Conservation (phyloP, 2,888 invertebrate genomes). For the Drosophila sordidula region DNA sequence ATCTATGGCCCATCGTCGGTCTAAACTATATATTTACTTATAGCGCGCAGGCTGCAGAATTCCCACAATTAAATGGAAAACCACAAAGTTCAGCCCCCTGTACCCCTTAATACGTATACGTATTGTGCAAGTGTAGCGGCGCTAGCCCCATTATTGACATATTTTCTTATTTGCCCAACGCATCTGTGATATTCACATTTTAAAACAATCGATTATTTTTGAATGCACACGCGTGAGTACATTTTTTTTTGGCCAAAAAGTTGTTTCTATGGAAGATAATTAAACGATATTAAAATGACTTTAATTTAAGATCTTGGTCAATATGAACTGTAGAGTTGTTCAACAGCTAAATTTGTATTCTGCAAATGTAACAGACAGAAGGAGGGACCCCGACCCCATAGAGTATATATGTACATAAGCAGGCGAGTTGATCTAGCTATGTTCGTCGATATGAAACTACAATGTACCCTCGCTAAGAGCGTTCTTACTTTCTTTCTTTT, state of each 20-base stretch:
- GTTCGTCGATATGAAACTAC: too few relatives aligned
- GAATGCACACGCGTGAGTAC: constrained; percentile 3
- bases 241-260: neutral
- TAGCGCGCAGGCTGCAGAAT: constrained; percentile 49
- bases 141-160: constrained; percentile 17
- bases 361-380: too few relatives aligned
- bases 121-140: constrained; percentile 37
- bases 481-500: too few relatives aligned
- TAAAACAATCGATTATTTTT: constrained; percentile 60
- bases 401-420: too few relatives aligned
- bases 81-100: constrained; percentile 11
- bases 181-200: constrained; percentile 56
- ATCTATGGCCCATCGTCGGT: constrained; percentile 15
- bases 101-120: constrained; percentile 32
- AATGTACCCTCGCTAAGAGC: too few relatives aligned
- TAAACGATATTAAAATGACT: too few relatives aligned
- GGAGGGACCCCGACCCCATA: too few relatives aligned
- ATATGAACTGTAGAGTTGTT: too few relatives aligned
- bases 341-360: too few relatives aligned
- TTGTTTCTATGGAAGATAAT: too few relatives aligned
- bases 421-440: too few relatives aligned
- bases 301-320: too few relatives aligned
- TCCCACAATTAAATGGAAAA: constrained; percentile 77
- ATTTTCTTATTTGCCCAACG: constrained; percentile 6
- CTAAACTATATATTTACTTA: constrained; percentile 32